Conservation (phyloP, 2,888 invertebrate genomes). For the Gastrophysa polygoni region DNA sequence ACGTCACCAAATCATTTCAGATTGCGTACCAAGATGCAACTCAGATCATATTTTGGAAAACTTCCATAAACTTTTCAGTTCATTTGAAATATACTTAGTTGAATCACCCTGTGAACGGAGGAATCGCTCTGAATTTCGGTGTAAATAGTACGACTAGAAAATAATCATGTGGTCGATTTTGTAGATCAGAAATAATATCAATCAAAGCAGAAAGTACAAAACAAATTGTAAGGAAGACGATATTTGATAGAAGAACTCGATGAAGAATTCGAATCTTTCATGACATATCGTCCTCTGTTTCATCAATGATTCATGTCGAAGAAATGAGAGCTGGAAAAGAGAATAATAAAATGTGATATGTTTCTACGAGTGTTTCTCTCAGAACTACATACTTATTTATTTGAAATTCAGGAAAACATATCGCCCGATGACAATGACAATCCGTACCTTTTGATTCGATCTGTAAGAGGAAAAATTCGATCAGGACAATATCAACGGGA, state of each 20-base stretch:
- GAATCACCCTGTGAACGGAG: neutral
- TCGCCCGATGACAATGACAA: too few relatives aligned
- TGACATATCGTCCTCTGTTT: constrained; percentile 37
- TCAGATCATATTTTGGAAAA: too few relatives aligned
- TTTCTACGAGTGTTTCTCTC: constrained; percentile 40
- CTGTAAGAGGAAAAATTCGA: too few relatives aligned
- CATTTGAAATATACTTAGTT: too few relatives aligned
- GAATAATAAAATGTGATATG: constrained; percentile 54
- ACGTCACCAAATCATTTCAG: too few relatives aligned
- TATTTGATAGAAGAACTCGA: constrained; percentile 27
- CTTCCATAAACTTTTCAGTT: too few relatives aligned
- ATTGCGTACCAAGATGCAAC: too few relatives aligned
- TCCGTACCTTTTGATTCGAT: too few relatives aligned
- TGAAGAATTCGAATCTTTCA: constrained; percentile 26
- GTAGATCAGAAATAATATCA: constrained; percentile 40
- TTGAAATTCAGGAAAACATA: too few relatives aligned
- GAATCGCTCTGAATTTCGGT: constrained; percentile 43
- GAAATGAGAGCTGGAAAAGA: constrained; percentile 42
- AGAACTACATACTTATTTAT: too few relatives aligned
- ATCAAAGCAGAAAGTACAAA: constrained; percentile 49
- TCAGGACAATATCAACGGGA: too few relatives aligned
- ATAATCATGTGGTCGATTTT: constrained; percentile 44
- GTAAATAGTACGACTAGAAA: constrained; percentile 51
- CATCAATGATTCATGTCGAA: constrained; percentile 38
- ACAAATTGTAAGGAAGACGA: constrained; percentile 36